A percentile compares a stretch with the other conserved stretches of the same genome.
phyloP scores from a whole-genome alignment of 2,797 vertebrate species.

The Falco novaeseelandiae region DNA sequence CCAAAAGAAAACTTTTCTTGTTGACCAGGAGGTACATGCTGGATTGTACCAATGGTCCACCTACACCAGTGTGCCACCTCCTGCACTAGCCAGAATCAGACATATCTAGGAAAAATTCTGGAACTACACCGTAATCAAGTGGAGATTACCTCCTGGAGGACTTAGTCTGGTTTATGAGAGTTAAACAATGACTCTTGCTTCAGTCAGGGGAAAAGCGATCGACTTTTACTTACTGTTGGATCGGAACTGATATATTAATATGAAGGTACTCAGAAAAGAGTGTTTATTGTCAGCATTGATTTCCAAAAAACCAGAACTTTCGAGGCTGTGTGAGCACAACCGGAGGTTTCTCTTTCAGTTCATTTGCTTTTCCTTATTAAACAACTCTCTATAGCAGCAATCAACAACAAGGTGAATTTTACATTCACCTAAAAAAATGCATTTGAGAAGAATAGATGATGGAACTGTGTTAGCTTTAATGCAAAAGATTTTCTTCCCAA shows the following conservation, averaged over 20 bases:
- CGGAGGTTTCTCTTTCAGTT: background rate
- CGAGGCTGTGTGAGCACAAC: background rate
- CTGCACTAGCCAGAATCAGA: background rate
- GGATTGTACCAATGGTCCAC: background rate
- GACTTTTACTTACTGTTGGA: background rate
- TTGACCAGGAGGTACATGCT: background rate
- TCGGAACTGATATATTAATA: background rate
- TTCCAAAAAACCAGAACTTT: background rate
- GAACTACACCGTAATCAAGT: background rate
- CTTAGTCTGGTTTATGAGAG: background rate
- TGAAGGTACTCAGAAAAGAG: background rate
- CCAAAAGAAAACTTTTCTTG: background rate
- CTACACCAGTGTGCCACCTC: background rate
- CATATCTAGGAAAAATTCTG: background rate
- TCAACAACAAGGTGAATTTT: background rate
- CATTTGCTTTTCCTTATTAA: background rate
- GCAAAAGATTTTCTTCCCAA: background rate
- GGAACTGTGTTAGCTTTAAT: background rate
- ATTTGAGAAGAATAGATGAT: background rate
- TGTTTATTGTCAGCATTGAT: background rate
- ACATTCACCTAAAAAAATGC: background rate
- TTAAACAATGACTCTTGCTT: background rate
- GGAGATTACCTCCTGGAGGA: background rate
- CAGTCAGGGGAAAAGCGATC: background rate
- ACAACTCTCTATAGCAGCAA: background rate